Conservation (phyloP, 2,113 vertebrate species). For the Gymnorhina tibicen region DNA sequence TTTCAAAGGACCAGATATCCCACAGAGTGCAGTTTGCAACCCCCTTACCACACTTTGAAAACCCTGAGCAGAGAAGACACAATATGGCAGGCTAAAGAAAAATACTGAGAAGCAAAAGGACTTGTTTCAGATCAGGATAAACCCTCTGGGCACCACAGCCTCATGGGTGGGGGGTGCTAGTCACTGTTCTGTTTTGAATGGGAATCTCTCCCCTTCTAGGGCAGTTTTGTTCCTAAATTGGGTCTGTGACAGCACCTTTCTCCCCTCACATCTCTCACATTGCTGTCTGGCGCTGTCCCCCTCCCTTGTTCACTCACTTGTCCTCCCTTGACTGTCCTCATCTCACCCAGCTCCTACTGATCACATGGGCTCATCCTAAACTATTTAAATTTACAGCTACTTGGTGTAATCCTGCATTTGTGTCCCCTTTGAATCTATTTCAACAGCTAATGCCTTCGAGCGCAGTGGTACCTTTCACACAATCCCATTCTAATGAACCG, state of each 20-base stretch:
- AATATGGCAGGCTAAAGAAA: background rate
- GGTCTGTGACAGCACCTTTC: background rate
- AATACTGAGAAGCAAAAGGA: background rate
- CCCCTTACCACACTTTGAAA: background rate
- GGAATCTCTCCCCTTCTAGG: background rate
- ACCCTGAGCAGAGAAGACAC: background rate
- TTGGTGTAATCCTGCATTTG: background rate
- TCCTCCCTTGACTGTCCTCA: background rate
- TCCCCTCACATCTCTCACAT: background rate
- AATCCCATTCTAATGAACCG: background rate
- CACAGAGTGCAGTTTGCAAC: background rate
- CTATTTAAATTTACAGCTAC: background rate
- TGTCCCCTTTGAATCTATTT: background rate
- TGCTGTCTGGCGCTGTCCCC: background rate
- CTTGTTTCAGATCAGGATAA: background rate
- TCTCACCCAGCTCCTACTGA: background rate
- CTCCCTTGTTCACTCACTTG: no score
- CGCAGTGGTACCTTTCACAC: background rate
- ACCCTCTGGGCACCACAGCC: background rate
- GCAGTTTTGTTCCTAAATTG: background rate
- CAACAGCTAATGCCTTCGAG: background rate
- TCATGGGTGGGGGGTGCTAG: accelerated
- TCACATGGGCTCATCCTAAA: background rate
- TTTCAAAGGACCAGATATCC: background rate
- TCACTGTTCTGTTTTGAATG: background rate